Evolutionary conservation across 2,888 invertebrate species (phyloP).

Genomic region (Dascillus cervinus): DNA sequence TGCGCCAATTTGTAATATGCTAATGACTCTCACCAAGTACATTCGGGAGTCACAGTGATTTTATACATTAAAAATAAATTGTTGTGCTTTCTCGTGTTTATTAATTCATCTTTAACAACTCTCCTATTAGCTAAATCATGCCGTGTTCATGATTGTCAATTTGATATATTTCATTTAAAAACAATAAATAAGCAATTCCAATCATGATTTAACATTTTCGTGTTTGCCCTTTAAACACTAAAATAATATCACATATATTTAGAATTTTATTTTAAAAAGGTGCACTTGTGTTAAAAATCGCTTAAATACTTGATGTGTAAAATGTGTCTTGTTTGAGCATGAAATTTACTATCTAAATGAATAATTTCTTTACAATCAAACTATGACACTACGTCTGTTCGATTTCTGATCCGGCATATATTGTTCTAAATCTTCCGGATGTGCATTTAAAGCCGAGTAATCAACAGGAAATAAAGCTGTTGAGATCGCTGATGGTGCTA

Average conservation of each 20-base stretch:
- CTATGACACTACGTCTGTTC: slow-evolving; percentile 63
- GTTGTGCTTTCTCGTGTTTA: too few relatives aligned
- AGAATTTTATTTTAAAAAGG: slow-evolving; percentile 39
- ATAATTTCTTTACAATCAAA: slow-evolving; percentile 26
- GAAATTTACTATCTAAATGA: not conserved
- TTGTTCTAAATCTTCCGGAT: slow-evolving; percentile 61
- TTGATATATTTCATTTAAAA: too few relatives aligned
- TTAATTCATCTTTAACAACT: too few relatives aligned
- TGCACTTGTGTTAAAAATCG: slow-evolving; percentile 36
- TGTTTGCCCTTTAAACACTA: too few relatives aligned
- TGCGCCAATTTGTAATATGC: too few relatives aligned
- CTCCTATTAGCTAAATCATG: too few relatives aligned
- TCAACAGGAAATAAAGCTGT: slow-evolving; percentile 64
- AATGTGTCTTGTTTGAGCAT: not conserved
- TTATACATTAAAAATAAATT: too few relatives aligned
- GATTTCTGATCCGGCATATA: slow-evolving; percentile 61
- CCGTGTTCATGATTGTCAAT: too few relatives aligned
- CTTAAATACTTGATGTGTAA: not conserved
- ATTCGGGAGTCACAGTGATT: too few relatives aligned
- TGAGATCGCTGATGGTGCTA: slow-evolving; percentile 48
- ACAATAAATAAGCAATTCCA: too few relatives aligned
- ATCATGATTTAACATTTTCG: too few relatives aligned
- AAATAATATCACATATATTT: slow-evolving; percentile 43
- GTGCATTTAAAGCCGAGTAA: slow-evolving; percentile 66
- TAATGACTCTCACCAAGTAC: too few relatives aligned